Conservation (phyloP, 2,113 vertebrate species). For the Ceyx margarethae region DNA sequence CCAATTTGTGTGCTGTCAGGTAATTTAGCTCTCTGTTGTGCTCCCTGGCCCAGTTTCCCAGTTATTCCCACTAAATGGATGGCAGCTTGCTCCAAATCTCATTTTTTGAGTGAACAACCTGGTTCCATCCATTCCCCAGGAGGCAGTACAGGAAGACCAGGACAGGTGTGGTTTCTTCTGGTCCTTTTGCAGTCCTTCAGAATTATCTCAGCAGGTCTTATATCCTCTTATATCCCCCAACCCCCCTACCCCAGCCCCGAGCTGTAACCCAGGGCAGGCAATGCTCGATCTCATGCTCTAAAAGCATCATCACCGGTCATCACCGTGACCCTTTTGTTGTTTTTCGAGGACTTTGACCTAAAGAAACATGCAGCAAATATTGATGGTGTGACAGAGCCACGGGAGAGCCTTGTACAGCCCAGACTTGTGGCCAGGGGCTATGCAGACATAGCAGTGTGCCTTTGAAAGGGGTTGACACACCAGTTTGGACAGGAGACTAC, state of each 20-base stretch:
- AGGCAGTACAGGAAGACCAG: neutral
- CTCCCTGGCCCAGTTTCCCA: neutral
- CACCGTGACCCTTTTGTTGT: rapidly evolving
- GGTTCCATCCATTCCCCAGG: neutral
- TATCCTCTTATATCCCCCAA: neutral
- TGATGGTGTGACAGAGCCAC: neutral
- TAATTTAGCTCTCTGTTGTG: neutral
- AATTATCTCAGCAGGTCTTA: neutral
- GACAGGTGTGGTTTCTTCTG: neutral
- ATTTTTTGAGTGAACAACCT: neutral
- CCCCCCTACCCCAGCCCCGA: too few species aligned
- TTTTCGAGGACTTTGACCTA: neutral
- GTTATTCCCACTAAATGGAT: neutral
- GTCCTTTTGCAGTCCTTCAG: neutral
- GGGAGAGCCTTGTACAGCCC: neutral
- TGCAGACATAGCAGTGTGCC: neutral
- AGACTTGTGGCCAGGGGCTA: neutral
- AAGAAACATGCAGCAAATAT: neutral
- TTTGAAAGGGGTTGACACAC: neutral
- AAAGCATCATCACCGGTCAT: neutral
- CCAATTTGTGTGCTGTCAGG: neutral
- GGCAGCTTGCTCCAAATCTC: neutral
- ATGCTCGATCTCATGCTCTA: neutral
- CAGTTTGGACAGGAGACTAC: neutral
- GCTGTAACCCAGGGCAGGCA: neutral